A percentile compares a stretch with the other conserved stretches of the same genome.
These are phyloP conservation scores for Riparia riparia DNA, from an alignment of 2,113 vertebrate genomes.

Conservation along the genomic window DNA sequence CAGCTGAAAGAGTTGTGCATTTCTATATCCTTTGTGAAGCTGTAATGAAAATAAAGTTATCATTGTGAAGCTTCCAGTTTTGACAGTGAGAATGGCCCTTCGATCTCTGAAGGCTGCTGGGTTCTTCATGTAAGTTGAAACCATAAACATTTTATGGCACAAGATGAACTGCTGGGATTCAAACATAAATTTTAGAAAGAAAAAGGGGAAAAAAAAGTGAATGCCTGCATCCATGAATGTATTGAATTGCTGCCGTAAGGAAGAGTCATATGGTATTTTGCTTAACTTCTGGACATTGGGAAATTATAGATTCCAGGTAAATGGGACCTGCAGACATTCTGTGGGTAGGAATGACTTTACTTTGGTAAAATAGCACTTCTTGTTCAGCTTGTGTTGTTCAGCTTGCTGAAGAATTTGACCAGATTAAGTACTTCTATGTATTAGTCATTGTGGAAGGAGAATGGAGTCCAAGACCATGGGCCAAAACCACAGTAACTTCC, in stretches of 20 bases:
- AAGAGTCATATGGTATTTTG: neutral
- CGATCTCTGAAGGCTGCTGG: conserved; percentile 28
- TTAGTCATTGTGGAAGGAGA: neutral
- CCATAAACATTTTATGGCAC: conserved; percentile 9
- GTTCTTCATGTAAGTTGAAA: conserved; percentile 30
- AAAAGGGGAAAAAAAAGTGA: neutral
- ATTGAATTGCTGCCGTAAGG: neutral
- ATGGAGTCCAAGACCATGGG: neutral
- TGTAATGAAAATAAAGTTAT: conserved; percentile 40
- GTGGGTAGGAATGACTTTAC: neutral
- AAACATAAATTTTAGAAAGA: conserved; percentile 31
- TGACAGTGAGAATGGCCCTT: conserved; percentile 32
- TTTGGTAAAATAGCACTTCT: neutral
- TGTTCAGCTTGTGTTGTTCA: neutral
- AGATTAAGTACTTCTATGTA: neutral
- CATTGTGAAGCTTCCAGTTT: conserved; percentile 20
- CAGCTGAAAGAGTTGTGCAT: neutral
- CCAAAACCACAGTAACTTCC: neutral
- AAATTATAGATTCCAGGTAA: neutral
- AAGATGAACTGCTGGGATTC: conserved; percentile 22
- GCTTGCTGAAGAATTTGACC: neutral
- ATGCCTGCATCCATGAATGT: neutral
- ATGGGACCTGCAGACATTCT: neutral
- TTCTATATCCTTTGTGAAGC: neutral
- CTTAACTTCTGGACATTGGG: neutral